Evolutionary conservation across 1,140 invertebrate genomes (phyloP).

Genomic region (Cydia splendana): DNA sequence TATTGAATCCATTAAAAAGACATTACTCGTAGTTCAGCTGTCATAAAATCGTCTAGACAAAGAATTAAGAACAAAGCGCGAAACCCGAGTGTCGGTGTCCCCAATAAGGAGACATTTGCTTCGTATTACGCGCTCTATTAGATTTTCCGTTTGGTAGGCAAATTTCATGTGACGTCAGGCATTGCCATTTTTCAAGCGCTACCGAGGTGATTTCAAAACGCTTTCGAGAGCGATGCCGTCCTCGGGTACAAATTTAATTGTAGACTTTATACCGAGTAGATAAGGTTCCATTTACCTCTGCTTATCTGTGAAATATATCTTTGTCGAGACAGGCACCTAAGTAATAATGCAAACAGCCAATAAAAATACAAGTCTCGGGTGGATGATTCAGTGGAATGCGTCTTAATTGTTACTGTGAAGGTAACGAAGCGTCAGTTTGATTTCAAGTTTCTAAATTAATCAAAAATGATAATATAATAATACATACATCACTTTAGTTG

Average conservation of each 20-base stretch:
- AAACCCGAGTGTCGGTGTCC: conserved; percentile 10
- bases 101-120: conserved; percentile 28
- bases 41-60: conserved; percentile 32
- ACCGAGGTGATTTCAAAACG: conserved; percentile 49
- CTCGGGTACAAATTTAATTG: conserved; percentile 36
- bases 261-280: conserved; percentile 47
- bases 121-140: conserved; percentile 35
- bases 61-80: conserved; percentile 14
- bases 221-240: conserved; percentile 48
- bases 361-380: conserved; percentile 67
- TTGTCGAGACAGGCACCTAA: conserved; percentile 46
- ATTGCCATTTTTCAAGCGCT: conserved; percentile 49
- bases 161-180: conserved; percentile 46
- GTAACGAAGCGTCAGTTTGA: conserved; percentile 45
- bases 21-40: conserved; percentile 18
- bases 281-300: conserved; percentile 50
- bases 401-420: conserved; percentile 67
- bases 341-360: conserved; percentile 63
- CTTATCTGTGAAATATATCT: conserved; percentile 47
- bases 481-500: background rate
- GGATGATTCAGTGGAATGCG: conserved; percentile 71
- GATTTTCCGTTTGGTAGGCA: conserved; percentile 43
- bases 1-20: conserved; percentile 32
- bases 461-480: background rate
- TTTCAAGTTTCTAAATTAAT: conserved; percentile 24